Evolutionary conservation across 23 tunicate genomes (phyloP), one percentile per base, ranked within the genome.

Genomic region (Ciona savignyi): DNA sequence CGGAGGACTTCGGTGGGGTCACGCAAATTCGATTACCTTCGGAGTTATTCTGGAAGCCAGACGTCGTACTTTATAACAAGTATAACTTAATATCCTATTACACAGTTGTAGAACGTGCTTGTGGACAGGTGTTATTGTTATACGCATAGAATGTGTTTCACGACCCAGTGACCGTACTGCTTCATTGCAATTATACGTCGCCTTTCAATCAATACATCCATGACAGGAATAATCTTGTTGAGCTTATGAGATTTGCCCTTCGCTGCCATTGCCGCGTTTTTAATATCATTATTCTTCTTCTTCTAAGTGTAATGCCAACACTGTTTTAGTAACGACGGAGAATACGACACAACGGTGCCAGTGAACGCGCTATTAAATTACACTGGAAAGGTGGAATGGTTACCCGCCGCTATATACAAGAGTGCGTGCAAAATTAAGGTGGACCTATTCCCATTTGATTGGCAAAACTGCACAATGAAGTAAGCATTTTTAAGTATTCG

Each of bases 401-500:
- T 89, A 4, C 96, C 96, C 0, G 93, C 96, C 2, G 96, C 96
- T 25, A 63, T 89, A 25, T 89, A 89, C 34, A 89, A 61, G 74
- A 82, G 88, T 60, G 73, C 87, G 0, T 89, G 96, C 60, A 72
- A 80, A 34, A 89, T 89, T 20, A 81, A 83, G 64, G 83, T 89
- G 25, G 85, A 83, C 4, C 70, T 84, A 11, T 89, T 89, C 61
- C 96, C 96, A 25, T 89, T 89, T 60, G 96, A 89, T 71, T 89
- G 96, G 96, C 96, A 89, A 30, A 89, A 89, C 63, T 89, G 96
- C 65, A 82, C 81, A 2, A 62, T 89, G 84, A 78, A 74, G 93
- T 86, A 68, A 63, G 85, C 71, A 0, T 24, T 35, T n/a, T 34
- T 49, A 49, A n/a, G n/a, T n/a, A n/a, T n/a, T n/a, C n/a, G n/a